Base-by-base conservation (phyloP, 2,113 vertebrate genomes). In the Albula glossodonta region DNA sequence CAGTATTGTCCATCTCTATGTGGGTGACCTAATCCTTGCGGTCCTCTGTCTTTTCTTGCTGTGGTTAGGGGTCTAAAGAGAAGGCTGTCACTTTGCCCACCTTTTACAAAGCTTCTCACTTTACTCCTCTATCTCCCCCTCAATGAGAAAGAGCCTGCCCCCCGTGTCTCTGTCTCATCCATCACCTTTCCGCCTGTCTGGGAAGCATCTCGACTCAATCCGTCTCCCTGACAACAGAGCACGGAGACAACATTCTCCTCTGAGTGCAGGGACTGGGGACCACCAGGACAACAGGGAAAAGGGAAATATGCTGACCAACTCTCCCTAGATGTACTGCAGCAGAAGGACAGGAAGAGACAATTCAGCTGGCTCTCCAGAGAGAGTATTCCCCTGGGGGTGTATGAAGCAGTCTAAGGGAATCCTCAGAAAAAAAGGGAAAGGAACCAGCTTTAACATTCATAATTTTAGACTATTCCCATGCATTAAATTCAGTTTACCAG, bases 181-280 rank as follows among this genome's bases (percentile, higher is more conserved):
- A 84, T 84, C 83, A 52, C 48, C 11, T 11, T 22, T 57, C 60
- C 6, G 82, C 31, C 60, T 50, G 60, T 66, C 82, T 49, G 48
- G 19, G 49, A n/a, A n/a, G n/a, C n/a, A n/a, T 19, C 15, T 11
- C 48, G 11, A 50, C 19, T n/a, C 60, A 51, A 74, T 74, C 66
- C n/a, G 50, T 52, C 9, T 84, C 83, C 83, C n/a, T 13, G 6
- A 19, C 66, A 63, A 84, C 83, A 11, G 83, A 77, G 83, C 66
- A 77, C 49, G 63, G 22, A 77, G 50, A 52, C 9, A 13, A n/a
- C 50, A 56, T n/a, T 48, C 57, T 49, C 22, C 56, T 48, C 11
- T 56, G 63, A 49, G 56, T 31, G 82, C 10, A 41, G 63, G 25
- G 41, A 51, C 56, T 49, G 25, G 56, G 31, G 31, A 60, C 31